These are phyloP conservation scores for Neofelis nebulosa DNA, from an alignment of 2,113 vertebrate genomes.

Conservation along the genomic window DNA sequence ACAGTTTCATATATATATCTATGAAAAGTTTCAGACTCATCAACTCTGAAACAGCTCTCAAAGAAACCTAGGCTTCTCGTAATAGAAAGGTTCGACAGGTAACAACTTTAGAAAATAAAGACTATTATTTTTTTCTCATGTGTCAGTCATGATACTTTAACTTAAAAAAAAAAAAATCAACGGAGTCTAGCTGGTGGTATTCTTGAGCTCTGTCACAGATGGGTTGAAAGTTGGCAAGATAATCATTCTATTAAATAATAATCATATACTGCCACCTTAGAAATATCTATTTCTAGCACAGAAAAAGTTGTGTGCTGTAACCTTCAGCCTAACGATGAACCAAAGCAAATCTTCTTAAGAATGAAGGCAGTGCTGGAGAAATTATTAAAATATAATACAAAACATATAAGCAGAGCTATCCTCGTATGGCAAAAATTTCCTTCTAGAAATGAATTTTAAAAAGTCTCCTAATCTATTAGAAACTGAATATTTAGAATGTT, in stretches of 20 bases:
- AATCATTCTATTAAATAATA: background rate
- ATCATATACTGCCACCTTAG: background rate
- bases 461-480: background rate
- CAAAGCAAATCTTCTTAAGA: background rate
- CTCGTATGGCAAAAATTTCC: background rate
- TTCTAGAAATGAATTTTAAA: slow-evolving; percentile 27
- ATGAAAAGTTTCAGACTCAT: slow-evolving; percentile 13
- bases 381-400: slow-evolving; percentile 10
- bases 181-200: background rate
- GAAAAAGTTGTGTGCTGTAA: background rate
- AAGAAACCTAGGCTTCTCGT: background rate
- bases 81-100: background rate
- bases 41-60: background rate
- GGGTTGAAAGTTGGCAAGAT: background rate
- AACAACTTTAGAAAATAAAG: background rate
- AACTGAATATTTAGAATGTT: slow-evolving; percentile 12
- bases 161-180: background rate
- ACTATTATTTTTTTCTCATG: background rate
- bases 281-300: background rate
- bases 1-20: background rate
- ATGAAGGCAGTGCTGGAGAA: background rate
- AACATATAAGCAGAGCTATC: background rate
- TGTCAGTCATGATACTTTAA: background rate
- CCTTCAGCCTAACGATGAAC: background rate
- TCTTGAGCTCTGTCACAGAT: background rate